Conservation (phyloP, 1,140 invertebrate genomes). For the Nymphalis io region DNA sequence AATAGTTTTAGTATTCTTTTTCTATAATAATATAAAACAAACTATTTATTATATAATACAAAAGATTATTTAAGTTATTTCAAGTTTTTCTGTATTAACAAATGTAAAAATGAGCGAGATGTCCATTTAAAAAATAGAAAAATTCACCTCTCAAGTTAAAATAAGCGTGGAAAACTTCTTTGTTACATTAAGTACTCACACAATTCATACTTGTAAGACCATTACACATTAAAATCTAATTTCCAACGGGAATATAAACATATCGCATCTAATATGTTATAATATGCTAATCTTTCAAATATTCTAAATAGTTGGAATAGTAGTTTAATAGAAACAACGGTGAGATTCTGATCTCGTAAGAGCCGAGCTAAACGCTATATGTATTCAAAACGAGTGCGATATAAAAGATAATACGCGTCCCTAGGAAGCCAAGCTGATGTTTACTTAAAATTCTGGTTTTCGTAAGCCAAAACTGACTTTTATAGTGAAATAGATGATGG, state of each 20-base stretch:
- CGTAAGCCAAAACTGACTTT: not conserved
- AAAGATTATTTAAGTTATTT: too few relatives aligned
- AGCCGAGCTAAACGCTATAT: conserved; percentile 21
- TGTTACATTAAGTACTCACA: not conserved
- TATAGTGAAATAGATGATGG: too few relatives aligned
- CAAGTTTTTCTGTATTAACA: too few relatives aligned
- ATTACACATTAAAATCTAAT: not conserved
- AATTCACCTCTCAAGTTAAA: too few relatives aligned
- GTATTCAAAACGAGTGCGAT: conserved; percentile 34
- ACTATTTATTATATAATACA: too few relatives aligned
- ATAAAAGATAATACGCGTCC: conserved; percentile 23
- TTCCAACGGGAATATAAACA: not conserved
- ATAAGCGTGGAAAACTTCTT: too few relatives aligned
- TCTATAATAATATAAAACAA: too few relatives aligned
- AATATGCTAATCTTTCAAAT: not conserved
- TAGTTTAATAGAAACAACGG: conserved; percentile 33
- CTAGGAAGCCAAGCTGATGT: not conserved
- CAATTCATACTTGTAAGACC: not conserved
- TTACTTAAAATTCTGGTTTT: not conserved
- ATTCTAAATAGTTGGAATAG: conserved; percentile 6
- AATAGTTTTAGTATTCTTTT: too few relatives aligned
- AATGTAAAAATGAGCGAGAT: too few relatives aligned
- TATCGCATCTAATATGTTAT: not conserved
- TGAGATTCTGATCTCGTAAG: conserved; percentile 26
- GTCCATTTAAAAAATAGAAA: too few relatives aligned